These are phyloP conservation scores for Dioctria rufipes DNA, from an alignment of 2,888 invertebrate species.

Conservation along the genomic window DNA sequence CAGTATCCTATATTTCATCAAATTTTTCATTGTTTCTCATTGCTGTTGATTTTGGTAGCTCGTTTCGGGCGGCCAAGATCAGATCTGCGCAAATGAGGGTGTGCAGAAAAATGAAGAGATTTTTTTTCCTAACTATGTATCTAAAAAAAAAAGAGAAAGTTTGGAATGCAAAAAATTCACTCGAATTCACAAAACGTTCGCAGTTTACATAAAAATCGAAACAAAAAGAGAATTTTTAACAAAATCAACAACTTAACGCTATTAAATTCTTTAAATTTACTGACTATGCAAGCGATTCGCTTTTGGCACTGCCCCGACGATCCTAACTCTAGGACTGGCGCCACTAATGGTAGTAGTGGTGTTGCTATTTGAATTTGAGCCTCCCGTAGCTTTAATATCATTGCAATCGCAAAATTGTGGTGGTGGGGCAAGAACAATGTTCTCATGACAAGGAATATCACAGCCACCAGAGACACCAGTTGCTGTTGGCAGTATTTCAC, in stretches of 20 bases:
- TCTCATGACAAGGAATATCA: slow-evolving; percentile 70
- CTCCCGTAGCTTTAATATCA: slow-evolving; percentile 70
- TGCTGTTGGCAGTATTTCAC: slow-evolving; percentile 70
- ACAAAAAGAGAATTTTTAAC: slow-evolving; percentile 4
- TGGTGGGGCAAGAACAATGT: slow-evolving; percentile 85
- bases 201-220: slow-evolving; percentile 3
- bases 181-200: slow-evolving; percentile 39
- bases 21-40: slow-evolving; percentile 47
- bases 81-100: not conserved
- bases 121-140: slow-evolving; percentile 39
- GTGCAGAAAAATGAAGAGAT: not conserved
- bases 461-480: slow-evolving; percentile 60
- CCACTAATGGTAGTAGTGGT: slow-evolving; percentile 61
- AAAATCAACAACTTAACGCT: slow-evolving; percentile 39
- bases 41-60: slow-evolving; percentile 1
- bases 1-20: not conserved
- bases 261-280: slow-evolving; percentile 58
- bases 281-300: slow-evolving; percentile 70
- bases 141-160: not conserved
- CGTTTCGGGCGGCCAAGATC: too few species aligned
- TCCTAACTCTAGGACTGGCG: slow-evolving; percentile 76
- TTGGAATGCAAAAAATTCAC: slow-evolving; percentile 49
- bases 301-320: slow-evolving; percentile 89
- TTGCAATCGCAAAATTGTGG: slow-evolving; percentile 90
- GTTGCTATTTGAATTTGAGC: slow-evolving; percentile 38